Base-by-base conservation (phyloP, 2,888 invertebrate genomes). In the Eupithecia subumbrata region DNA sequence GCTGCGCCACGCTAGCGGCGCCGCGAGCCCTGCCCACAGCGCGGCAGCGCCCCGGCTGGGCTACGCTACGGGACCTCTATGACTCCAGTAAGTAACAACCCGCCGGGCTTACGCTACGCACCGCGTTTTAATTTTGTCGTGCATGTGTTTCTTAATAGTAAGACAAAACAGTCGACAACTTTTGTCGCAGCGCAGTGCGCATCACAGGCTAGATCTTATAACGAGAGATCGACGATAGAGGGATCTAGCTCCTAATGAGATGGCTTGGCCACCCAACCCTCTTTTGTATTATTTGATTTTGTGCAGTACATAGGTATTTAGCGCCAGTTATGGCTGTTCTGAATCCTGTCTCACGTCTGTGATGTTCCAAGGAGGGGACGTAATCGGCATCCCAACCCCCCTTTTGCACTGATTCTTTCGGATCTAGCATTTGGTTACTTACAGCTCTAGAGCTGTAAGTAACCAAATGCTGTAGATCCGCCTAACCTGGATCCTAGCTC, bases 1-100 rank as follows among this genome's bases (percentile, higher is more conserved):
- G 97, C 74, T 99, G 98, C 87, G 96, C 98, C 40, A 98, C 98
- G 5, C 96, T 99, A 63, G 97, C 97, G 11, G 98, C 98, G 11
- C 97, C 97, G 84, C 96, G 98, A 82, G 97, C 97, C 0, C 97
- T 98, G 87, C 97, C 97, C 86, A 97, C 98, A 16, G 98, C 98
- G 5, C 96, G 97, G 72, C 98, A 98, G 84, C 97, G 97, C 77
- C 97, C 98, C 12, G 98, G 97, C 37, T 96, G 97, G 82, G 98
- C 98, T 79, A 96, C 97, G 64, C 96, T 99, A 64, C 97, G 97
- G 82, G 99, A 99, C 89, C 98, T 99, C 84, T 99, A 98, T 85
- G 98, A 99, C 89, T 97, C 97, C 79, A 97, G 98, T 98, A 88
- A 96, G 97, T 95, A 81, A 52, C 5, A 48, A n/a, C 48, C 18